Base-by-base conservation (phyloP, 2,888 invertebrate genomes). In the Melitaea athalia region DNA sequence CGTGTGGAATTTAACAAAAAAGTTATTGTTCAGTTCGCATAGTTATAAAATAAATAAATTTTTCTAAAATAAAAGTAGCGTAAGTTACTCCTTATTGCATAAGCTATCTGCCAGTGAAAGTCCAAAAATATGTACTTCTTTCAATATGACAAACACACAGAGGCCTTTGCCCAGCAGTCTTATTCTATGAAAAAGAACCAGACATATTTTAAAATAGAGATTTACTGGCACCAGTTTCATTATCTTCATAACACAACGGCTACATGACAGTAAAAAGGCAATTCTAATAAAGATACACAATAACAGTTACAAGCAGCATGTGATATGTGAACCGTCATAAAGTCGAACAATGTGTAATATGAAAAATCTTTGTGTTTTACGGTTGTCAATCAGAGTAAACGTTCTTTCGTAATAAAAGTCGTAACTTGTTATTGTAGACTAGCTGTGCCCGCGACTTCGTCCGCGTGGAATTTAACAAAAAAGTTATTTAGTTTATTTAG, bases 241-340 rank as follows among this genome's bases (percentile, higher is more conserved):
- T 60, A 49, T 47, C 33, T 49, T 31, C 33, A 49, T 59, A 59
- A 42, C 43, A 43, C 17, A 15, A 17, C 24, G 11, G 31, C 7
- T 17, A 47, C 14, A n/a, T 4, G 5, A 33, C 31, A 14, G 53
- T 33, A 55, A 55, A 53, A 55, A 55, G 3, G 33, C 53, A 55
- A 55, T 55, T n/a, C 47, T 49, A n/a, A 49, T 49, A 49, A 5
- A 50, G 15, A 3, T 15, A 3, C 31, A 31, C 5, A 12, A 31
- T 53, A 14, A 55, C 53, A 53, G 53, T 53, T 33, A 53, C 14
- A 33, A 31, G 14, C 31, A 8, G 14, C 12, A 6, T n/a, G 53
- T 12, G 53, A 55, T 33, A 55, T 53, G 24, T 24, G 53, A 55
- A 55, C 33, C 53, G 24, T 55, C 31, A 55, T 55, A 55, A 55